Evolutionary conservation across 2,797 vertebrate genomes (phyloP), one percentile per base, ranked within the genome.

Genomic region (Manis pentadactyla): DNA sequence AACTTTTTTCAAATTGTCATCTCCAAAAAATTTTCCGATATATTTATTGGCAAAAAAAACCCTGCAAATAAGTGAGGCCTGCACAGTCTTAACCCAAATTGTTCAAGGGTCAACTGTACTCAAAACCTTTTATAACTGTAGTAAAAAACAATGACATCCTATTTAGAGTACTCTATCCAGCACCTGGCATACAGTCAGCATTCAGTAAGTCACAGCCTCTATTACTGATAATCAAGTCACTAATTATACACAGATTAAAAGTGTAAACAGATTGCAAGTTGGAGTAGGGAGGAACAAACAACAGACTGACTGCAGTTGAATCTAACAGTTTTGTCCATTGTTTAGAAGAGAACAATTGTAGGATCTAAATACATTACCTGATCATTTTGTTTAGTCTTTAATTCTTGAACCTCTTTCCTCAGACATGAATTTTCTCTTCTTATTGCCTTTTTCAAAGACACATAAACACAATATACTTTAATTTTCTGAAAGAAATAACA

Each of bases 371-470:
- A 68, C 39, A 29, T 97, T 97, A 99, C 99, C 99, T 99, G 99
- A 96, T 99, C 99, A 5, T 98, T 98, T 11, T 98, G 98, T 96
- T 98, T 98, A 97, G 98, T 99, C 95, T 99, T 99, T 95, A 99
- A 97, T 53, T 97, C 98, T 95, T 99, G 99, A 85, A 99, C 96
- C 95, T 99, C 99, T 96, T 98, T 98, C 94, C 98, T 99, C 94
- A 99, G 98, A 93, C 97, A 97, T 82, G 98, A 98, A 51, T 99
- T 99, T 98, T 99, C 99, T 5, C 98, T 98, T 98, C 98, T 99
- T 97, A 99, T 87, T 31, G 89, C 97, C 99, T 99, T 98, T 97
- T 98, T 97, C 97, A 98, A 98, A 96, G 95, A 98, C 96, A 97
- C 17, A 97, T 69, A 98, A 79, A 13, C 71, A 96, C 11, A 97